These are phyloP conservation scores for Propithecus coquereli DNA, from an alignment of 2,113 vertebrate genomes.

Conservation along the genomic window DNA sequence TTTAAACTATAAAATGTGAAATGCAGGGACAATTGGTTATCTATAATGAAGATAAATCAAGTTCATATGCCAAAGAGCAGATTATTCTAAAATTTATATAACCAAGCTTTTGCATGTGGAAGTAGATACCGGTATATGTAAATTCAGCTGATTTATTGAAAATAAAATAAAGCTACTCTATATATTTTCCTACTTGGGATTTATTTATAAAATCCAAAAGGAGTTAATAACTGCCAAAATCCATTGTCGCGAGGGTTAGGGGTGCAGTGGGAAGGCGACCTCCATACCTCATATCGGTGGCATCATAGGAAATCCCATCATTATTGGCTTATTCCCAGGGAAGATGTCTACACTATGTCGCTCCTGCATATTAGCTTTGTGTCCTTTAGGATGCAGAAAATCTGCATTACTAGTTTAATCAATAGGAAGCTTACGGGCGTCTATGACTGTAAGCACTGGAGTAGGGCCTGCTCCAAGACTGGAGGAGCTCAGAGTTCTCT, in stretches of 20 bases:
- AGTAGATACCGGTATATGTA: neutral
- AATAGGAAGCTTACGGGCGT: neutral
- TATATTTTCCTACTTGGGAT: neutral
- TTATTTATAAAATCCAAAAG: neutral
- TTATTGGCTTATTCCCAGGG: too few species aligned
- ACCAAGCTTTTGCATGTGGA: neutral
- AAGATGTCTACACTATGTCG: fast-evolving
- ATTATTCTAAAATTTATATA: neutral
- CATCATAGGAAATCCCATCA: neutral
- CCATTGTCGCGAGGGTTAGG: too few species aligned
- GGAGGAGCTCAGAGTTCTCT: neutral
- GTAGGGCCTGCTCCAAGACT: neutral
- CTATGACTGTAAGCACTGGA: neutral
- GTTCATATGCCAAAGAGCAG: neutral
- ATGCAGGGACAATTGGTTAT: neutral
- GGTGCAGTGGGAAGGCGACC: neutral
- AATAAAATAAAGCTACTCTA: neutral
- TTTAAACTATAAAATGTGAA: neutral
- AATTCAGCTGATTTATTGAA: neutral
- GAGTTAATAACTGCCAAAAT: neutral
- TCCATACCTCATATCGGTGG: too few species aligned
- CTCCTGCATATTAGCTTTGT: fast-evolving
- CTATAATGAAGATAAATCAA: neutral
- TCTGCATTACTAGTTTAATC: neutral
- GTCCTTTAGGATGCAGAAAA: neutral